Evolutionary conservation across 2,888 invertebrate species (phyloP).

Genomic region (Phyto melanocephala): DNA sequence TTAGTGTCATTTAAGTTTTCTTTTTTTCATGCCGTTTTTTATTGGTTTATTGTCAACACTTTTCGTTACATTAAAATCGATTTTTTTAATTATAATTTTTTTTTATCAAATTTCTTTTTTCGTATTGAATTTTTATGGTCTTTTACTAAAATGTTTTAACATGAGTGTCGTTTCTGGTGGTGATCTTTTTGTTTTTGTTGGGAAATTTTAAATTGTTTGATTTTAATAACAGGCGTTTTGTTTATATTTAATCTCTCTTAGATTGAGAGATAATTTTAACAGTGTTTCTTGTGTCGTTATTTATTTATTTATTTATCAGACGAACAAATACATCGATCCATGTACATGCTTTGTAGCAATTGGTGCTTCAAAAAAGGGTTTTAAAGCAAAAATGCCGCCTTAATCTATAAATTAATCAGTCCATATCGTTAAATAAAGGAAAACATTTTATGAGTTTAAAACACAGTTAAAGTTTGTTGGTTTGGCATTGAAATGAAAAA

Average conservation of each 20-base stretch:
- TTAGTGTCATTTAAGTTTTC: slow-evolving; percentile 7
- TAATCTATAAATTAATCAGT: slow-evolving; percentile 44
- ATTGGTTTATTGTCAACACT: slow-evolving; percentile 43
- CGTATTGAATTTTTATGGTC: slow-evolving; percentile 32
- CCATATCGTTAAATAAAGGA: neutral
- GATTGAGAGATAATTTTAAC: slow-evolving; percentile 54
- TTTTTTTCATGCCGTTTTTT: neutral
- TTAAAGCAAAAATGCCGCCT: slow-evolving; percentile 50
- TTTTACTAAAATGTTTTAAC: slow-evolving; percentile 2
- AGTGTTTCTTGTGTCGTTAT: slow-evolving; percentile 30
- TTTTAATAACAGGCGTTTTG: slow-evolving; percentile 60
- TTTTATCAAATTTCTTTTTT: slow-evolving; percentile 45
- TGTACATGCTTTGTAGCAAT: neutral
- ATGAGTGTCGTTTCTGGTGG: neutral
- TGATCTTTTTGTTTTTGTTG: slow-evolving; percentile 24
- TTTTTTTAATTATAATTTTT: neutral
- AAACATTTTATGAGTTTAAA: slow-evolving; percentile 1
- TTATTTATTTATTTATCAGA: neutral
- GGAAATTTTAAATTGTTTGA: slow-evolving; percentile 22
- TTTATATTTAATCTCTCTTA: slow-evolving; percentile 53
- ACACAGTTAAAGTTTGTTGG: neutral
- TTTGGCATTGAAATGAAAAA: neutral
- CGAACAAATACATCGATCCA: neutral
- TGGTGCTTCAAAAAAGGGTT: neutral
- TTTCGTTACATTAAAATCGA: slow-evolving; percentile 42